Conservation (phyloP, 23 tunicate genomes). For the Trididemnum miniatum region DNA sequence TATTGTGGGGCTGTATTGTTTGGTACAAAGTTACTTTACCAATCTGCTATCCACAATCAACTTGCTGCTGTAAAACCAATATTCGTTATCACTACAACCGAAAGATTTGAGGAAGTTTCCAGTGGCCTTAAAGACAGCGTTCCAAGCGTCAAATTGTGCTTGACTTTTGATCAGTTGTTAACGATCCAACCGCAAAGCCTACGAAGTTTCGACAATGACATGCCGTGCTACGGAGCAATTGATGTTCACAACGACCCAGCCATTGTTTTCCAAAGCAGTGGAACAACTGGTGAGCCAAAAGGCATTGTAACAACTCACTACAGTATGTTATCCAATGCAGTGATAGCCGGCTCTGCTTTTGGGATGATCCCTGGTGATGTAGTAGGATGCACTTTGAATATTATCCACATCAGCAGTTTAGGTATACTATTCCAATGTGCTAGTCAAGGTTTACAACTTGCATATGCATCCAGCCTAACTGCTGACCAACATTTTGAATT, state of each 20-base stretch:
- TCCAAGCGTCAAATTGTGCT: slow-evolving; percentile 7
- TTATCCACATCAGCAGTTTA: neutral
- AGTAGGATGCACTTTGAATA: neutral
- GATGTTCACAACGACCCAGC: slow-evolving; percentile 21
- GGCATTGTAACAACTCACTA: slow-evolving; percentile 22
- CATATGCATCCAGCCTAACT: slow-evolving; percentile 3
- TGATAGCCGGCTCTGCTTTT: neutral
- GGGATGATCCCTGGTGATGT: neutral
- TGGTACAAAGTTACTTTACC: neutral
- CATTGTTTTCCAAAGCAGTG: slow-evolving; percentile 14
- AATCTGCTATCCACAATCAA: slow-evolving; percentile 3
- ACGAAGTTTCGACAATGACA: slow-evolving; percentile 3
- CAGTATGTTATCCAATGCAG: neutral
- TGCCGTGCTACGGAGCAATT: slow-evolving; percentile 22
- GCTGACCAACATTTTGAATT: neutral
- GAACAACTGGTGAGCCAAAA: slow-evolving; percentile 36
- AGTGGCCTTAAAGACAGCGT: neutral
- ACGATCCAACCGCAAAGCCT: neutral
- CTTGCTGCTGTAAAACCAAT: slow-evolving; percentile 10
- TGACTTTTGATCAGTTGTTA: slow-evolving; percentile 8
- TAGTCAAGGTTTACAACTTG: neutral
- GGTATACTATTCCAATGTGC: neutral
- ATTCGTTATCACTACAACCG: slow-evolving; percentile 16
- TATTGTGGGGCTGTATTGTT: slow-evolving; percentile 21
- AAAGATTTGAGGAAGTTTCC: neutral